Base-by-base conservation (phyloP, 2,888 invertebrate genomes). In the Barypeithes pellucidus region DNA sequence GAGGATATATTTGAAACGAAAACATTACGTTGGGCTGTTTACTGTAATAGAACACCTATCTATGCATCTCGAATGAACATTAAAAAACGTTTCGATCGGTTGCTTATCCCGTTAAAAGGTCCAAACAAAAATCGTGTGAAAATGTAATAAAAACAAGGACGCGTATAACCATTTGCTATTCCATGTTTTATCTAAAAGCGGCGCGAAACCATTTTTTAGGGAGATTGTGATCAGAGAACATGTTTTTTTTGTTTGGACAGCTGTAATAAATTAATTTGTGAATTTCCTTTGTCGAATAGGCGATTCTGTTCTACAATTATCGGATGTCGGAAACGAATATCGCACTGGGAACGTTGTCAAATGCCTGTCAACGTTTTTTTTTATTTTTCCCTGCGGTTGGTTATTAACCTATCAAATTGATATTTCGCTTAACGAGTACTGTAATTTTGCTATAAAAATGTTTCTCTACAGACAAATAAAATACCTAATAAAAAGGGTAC, bases 141-240 rank as follows among this genome's bases (percentile, higher is more conserved):
- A 22, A 22, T 50, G 11, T 24, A 50, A 50, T 50, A 50, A 50
- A 50, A 50, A 50, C 50, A 50, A 50, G 50, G 50, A 50, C 50
- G 50, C 50, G n/a, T 22, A 50, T 50, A 50, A n/a, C 22, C 50
- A 50, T 50, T 50, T 50, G 16, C 24, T 50, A 4, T 11, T n/a
- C 22, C 22, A 16, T 50, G 50, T 50, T 50, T 24, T 50, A 50
- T 50, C 50, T 50, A 12, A n/a, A n/a, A 1, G 9, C 20, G n/a
- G 14, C 62, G 50, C n/a, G 22, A 39, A 61, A 52, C 52, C 68
- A 62, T 69, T 69, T 69, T 69, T 69, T 69, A 69, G 57, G 68
- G 20, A 69, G 68, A 69, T 69, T 61, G n/a, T 52, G 24, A 69
- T 69, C 68, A 52, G 52, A 50, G 62, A 61, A 69, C 52, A 62